These are phyloP conservation scores for Bombus waltoni DNA, from an alignment of 1,140 invertebrate species.

Conservation along the genomic window DNA sequence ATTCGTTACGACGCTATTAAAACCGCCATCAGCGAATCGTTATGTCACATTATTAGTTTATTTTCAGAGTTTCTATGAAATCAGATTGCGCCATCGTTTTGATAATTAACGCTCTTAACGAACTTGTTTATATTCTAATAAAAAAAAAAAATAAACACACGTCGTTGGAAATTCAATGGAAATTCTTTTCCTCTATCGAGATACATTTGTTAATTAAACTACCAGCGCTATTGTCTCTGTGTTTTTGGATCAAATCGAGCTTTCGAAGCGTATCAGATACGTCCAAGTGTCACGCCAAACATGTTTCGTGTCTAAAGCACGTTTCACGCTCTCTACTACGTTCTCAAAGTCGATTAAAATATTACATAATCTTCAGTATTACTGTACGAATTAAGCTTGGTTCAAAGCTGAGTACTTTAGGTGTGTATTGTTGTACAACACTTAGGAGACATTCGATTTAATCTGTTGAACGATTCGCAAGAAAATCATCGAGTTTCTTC, in stretches of 20 bases:
- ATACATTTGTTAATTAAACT: background rate
- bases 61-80: constrained; percentile 1
- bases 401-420: background rate
- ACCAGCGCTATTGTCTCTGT: background rate
- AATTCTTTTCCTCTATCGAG: background rate
- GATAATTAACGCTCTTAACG: background rate
- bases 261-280: no score
- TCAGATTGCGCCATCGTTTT: background rate
- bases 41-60: background rate
- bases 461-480: background rate
- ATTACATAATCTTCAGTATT: background rate
- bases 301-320: background rate
- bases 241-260: background rate
- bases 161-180: background rate
- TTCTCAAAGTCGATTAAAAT: background rate
- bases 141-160: background rate
- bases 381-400: background rate
- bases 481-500: background rate
- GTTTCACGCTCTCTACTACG: background rate
- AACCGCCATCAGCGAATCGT: background rate
- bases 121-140: background rate
- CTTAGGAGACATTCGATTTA: background rate
- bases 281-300: background rate
- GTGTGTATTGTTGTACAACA: no score
- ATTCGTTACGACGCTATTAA: background rate